These are phyloP conservation scores for Taeniopygia guttata DNA, from an alignment of 2,797 vertebrate genomes.

Conservation along the genomic window DNA sequence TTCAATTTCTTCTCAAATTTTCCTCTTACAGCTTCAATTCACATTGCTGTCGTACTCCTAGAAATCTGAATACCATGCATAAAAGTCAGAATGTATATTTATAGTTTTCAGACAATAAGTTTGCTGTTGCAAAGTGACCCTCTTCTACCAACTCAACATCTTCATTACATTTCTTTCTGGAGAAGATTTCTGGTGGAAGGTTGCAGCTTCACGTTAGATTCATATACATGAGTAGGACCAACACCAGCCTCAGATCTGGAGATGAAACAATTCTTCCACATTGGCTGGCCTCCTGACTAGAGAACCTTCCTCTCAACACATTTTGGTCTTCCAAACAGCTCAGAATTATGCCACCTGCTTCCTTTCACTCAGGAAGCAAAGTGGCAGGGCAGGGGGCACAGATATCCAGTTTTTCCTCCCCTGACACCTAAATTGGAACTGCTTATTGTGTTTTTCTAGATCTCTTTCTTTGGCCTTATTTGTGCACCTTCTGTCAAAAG, in stretches of 20 bases:
- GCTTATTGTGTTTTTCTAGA: background rate
- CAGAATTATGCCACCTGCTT: background rate
- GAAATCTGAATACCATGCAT: background rate
- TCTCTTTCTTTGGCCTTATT: background rate
- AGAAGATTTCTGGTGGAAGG: background rate
- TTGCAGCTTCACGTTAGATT: background rate
- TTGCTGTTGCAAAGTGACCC: background rate
- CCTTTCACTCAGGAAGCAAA: background rate
- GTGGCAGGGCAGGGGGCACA: background rate
- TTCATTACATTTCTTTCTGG: background rate
- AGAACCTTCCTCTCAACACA: background rate
- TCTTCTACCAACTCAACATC: background rate
- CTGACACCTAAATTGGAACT: background rate
- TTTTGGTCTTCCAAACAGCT: background rate
- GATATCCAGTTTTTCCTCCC: background rate
- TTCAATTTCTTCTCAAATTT: background rate
- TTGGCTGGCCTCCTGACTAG: background rate
- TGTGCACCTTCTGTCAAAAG: background rate
- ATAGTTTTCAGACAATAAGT: background rate
- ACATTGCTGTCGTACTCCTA: background rate
- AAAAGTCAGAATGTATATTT: background rate
- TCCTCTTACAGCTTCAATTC: background rate
- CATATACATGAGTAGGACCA: background rate
- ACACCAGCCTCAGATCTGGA: fast-evolving
- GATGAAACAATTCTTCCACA: background rate